Conservation (phyloP, 2,113 vertebrate species). For the Oreochromis tanganicae region DNA sequence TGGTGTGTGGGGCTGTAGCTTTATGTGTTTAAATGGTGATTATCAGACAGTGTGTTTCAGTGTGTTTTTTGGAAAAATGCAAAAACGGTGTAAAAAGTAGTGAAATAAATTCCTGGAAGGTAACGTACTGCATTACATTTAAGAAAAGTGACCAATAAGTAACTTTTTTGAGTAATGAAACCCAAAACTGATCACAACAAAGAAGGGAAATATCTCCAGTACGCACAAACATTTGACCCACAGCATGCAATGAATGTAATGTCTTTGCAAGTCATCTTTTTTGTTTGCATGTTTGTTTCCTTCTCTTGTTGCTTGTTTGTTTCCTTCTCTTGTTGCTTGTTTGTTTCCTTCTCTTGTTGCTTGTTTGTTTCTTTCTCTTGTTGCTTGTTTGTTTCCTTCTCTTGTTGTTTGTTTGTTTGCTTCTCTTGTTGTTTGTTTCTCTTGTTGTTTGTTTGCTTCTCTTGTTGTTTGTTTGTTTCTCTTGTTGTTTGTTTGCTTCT, state of each 20-base stretch:
- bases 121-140: background rate
- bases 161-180: fast-evolving
- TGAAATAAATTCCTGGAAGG: background rate
- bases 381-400: too few relatives aligned
- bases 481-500: fast-evolving
- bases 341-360: too few relatives aligned
- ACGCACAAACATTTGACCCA: background rate
- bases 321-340: too few relatives aligned
- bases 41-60: background rate
- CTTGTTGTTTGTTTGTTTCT: fast-evolving
- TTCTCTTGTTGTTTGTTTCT: too few relatives aligned
- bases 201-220: background rate
- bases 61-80: background rate
- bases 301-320: too few relatives aligned
- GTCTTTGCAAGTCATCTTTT: fast-evolving
- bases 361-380: too few relatives aligned
- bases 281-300: fast-evolving
- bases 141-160: background rate
- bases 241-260: background rate
- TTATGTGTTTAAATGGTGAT: background rate
- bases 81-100: background rate
- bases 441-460: fast-evolving
- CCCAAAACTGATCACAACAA: background rate
- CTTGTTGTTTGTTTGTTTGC: fast-evolving
- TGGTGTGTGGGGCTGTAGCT: background rate